Evolutionary conservation across 2,113 vertebrate genomes (phyloP), one percentile per base, ranked within the genome.

Genomic region (Cinclus cinclus): DNA sequence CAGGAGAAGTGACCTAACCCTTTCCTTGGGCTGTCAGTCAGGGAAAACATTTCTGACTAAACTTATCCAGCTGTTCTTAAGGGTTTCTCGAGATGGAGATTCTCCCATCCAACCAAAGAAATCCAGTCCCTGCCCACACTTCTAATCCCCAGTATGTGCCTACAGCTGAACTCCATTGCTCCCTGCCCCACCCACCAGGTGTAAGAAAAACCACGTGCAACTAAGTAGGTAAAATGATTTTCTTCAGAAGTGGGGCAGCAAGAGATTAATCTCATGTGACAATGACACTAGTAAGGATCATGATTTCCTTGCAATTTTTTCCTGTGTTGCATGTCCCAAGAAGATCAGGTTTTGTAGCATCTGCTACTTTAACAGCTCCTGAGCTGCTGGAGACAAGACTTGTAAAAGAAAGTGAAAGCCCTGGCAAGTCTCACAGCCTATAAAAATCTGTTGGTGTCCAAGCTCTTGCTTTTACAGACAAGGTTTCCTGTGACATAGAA

Each of bases 161-260:
- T 19, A 5, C 52, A 80, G 49, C 31, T 67, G 14, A 41, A 6
- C 62, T 46, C 74, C 41, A 25, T 35, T 75, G 13, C 7, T 70
- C 42, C 42, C 42, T 69, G 27, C 28, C 39, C 42, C 27, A 21
- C 11, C 53, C 59, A 44, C 19, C 55, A 73, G 21, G 13, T 13
- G 7, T 6, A 3, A 50, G 39, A 42, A 10, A 25, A 42, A 3
- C n/a, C 63, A 21, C 0, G 0, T 35, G 25, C 13, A 50, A 30
- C 8, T 24, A 24, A 37, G 21, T 7, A 16, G 16, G 39, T 39
- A 24, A 68, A 59, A 91, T 4, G 22, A 71, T 0, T 46, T 46
- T 60, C 39, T 53, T 11, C 52, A 81, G 39, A 21, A 30, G 7
- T 90, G 21, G 9, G 35, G n/a, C 55, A 86, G 55, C 20, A 55